Evolutionary conservation across 1,140 invertebrate species (phyloP), one percentile per base, ranked within the genome.

Genomic region (Eupeodes corollae): DNA sequence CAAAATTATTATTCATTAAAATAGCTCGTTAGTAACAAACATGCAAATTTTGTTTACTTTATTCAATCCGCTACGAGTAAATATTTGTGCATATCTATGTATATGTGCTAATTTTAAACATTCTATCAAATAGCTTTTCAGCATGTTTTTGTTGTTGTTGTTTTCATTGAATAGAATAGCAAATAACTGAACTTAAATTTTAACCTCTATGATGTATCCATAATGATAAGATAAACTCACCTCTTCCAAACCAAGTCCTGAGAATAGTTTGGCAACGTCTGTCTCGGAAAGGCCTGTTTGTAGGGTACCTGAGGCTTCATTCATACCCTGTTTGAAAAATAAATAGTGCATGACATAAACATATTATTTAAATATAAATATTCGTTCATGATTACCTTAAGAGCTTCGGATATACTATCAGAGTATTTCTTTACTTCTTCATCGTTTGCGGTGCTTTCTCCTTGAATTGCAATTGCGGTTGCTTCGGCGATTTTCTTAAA

Each of bases 181-280:
- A n/a, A n/a, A n/a, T n/a, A n/a, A n/a, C n/a, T n/a, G 21, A 26
- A 26, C 8, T 5, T 26, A 8, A 26, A 26, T 26, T 26, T 26
- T 26, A 3, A 3, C 3, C 8, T 26, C 8, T 5, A 5, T 26
- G 21, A 26, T 26, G 3, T 26, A 26, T 26, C 8, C 21, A 26
- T 26, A 26, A 26, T 26, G 8, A 26, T 26, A 26, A 26, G 3
- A 26, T 5, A 39, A 33, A 53, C 59, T 51, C 52, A 61, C 58
- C 21, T 51, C 58, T 37, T 62, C 57, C 19, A 65, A 49, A 51
- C 59, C 61, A 6, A 67, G 39, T 11, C 58, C 63, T n/a, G 63
- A 55, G 47, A 75, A 73, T 70, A 75, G 73, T 43, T 61, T 70
- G 44, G 72, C 56, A 18, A 75, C 59, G 48, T 74, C 70, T 44